Conservation (phyloP, 2,888 invertebrate genomes). For the Stenchaetothrips biformis region DNA sequence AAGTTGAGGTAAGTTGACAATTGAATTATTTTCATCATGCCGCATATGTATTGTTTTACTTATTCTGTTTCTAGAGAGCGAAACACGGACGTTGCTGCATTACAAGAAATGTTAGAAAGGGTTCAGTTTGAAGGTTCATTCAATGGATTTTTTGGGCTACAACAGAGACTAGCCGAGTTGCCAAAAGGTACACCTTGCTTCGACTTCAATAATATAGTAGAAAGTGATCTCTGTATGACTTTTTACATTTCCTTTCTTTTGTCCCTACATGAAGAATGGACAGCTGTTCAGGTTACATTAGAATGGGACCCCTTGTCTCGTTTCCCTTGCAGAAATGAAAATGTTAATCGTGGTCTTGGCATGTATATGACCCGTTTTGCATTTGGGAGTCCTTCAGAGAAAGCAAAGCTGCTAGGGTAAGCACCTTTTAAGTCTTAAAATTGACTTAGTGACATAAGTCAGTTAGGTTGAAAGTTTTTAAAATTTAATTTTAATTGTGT, state of each 20-base stretch:
- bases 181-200: too few relatives aligned
- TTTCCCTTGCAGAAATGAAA: background rate
- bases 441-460: background rate
- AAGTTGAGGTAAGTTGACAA: too few relatives aligned
- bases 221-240: background rate
- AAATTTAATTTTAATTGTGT: background rate
- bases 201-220: background rate
- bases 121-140: too few relatives aligned
- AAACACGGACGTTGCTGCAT: too few relatives aligned
- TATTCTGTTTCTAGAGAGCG: too few relatives aligned
- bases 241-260: background rate
- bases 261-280: background rate
- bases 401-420: too few relatives aligned
- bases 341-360: background rate
- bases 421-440: background rate
- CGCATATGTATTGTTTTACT: too few relatives aligned
- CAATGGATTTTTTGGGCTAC: too few relatives aligned
- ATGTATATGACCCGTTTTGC: background rate
- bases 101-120: too few relatives aligned
- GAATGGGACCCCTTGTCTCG: conserved; percentile 6
- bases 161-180: too few relatives aligned
- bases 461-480: background rate
- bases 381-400: background rate
- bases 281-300: background rate
- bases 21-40: too few relatives aligned